Evolutionary conservation across 2,888 invertebrate species (phyloP).

Genomic region (Ophioninae sp.): DNA sequence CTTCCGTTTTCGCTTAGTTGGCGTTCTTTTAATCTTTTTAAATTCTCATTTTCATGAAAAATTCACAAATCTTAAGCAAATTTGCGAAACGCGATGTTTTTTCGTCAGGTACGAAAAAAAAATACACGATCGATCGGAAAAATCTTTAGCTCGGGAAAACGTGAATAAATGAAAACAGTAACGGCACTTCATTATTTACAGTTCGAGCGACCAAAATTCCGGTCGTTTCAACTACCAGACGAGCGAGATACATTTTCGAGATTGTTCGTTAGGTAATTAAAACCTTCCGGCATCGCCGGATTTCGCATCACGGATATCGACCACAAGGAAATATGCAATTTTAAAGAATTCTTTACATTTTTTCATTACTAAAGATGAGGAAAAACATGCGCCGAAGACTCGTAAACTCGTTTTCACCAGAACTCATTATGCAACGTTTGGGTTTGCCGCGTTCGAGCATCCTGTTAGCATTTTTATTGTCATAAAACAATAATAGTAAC

Average conservation of each 20-base stretch:
- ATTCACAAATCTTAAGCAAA: too few relatives aligned
- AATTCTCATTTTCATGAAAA: too few relatives aligned
- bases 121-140: too few relatives aligned
- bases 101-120: too few relatives aligned
- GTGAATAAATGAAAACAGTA: slow-evolving; percentile 31
- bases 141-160: too few relatives aligned
- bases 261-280: slow-evolving; percentile 37
- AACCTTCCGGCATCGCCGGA: background rate
- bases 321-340: slow-evolving; percentile 7
- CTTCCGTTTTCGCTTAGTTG: too few relatives aligned
- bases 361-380: background rate
- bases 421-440: slow-evolving; percentile 38
- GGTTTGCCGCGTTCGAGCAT: slow-evolving; percentile 34
- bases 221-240: slow-evolving; percentile 49
- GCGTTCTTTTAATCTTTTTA: too few relatives aligned
- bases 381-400: slow-evolving; percentile 9
- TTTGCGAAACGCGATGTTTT: too few relatives aligned
- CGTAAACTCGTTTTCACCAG: slow-evolving; percentile 41
- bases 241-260: background rate
- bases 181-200: slow-evolving; percentile 19
- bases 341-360: background rate
- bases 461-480: slow-evolving; percentile 40
- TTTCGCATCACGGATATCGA: background rate
- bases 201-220: slow-evolving; percentile 35
- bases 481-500: slow-evolving; percentile 26